A percentile compares a stretch with the other conserved stretches of the same genome.
These are phyloP conservation scores for Perizoma flavofasciatum DNA, from an alignment of 2,888 invertebrate genomes.

Conservation along the genomic window DNA sequence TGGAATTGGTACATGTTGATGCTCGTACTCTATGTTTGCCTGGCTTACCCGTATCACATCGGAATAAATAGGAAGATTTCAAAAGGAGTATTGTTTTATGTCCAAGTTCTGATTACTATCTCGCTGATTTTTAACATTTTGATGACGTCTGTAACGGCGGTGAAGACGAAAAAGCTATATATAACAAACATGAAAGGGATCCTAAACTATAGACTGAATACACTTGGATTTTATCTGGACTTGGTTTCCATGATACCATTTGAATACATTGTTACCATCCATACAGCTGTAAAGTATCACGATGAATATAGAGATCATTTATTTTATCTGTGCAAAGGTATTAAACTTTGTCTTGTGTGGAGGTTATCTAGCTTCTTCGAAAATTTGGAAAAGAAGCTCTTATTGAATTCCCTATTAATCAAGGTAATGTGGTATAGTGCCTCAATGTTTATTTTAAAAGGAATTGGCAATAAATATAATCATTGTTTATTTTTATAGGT, in stretches of 20 bases:
- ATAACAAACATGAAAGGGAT: conserved; percentile 65
- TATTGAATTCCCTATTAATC: conserved; percentile 66
- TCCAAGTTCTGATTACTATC: conserved; percentile 67
- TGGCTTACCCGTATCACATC: conserved; percentile 78
- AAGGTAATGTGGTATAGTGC: conserved; percentile 53
- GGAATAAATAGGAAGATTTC: conserved; percentile 71
- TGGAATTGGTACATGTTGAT: conserved; percentile 77
- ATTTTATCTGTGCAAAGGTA: conserved; percentile 78
- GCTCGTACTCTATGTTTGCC: conserved; percentile 68
- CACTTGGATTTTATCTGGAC: conserved; percentile 79
- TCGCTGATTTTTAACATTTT: conserved; percentile 70
- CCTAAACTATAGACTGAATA: conserved; percentile 68
- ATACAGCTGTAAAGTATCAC: conserved; percentile 58
- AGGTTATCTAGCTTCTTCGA: conserved; percentile 75
- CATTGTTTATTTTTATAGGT: conserved; percentile 50
- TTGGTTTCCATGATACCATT: conserved; percentile 76
- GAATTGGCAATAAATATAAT: neutral
- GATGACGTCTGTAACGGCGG: conserved; percentile 72
- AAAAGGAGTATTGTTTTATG: conserved; percentile 60
- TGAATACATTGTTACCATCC: conserved; percentile 75
- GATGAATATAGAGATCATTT: conserved; percentile 71
- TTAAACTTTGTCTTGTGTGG: conserved; percentile 79
- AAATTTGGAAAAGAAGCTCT: conserved; percentile 66
- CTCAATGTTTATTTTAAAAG: too few relatives aligned
- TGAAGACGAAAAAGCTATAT: conserved; percentile 72